Base-by-base conservation (phyloP, 2,797 vertebrate species). In the Pampus argenteus region DNA sequence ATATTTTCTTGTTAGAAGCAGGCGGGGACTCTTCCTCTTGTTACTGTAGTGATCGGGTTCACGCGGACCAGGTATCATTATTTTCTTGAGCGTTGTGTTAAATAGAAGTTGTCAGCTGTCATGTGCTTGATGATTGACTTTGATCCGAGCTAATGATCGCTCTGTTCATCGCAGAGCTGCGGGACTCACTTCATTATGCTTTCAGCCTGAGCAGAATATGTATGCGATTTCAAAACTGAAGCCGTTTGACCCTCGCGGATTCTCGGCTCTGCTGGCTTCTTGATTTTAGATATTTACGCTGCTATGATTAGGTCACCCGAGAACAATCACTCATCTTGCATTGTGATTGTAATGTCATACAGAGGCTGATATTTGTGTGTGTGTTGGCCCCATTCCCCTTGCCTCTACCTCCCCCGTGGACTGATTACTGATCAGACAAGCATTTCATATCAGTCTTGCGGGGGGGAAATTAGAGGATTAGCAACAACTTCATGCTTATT, bases 381-480 rank as follows among this genome's bases (percentile, higher is more conserved):
- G 66, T 9, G 71, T 48, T 74, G 84, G 81, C 68, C 79, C 76
- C 89, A 88, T 90, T 92, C 91, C 90, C 83, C 77, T 63, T n/a
- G n/a, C n/a, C 85, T 87, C 81, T 74, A 79, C 73, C 76, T 88
- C 91, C 87, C 79, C 88, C 69, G 89, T 80, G 82, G 84, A 87
- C 88, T 94, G 92, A 92, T 89, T 88, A 77, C 85, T 54, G 68
- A 92, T 90, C 89, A 88, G 79, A 86, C 14, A 60, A 90, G 86
- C 80, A 83, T 92, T 95, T 90, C 90, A 64, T 79, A 89, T 94
- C 82, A 89, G 89, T 86, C 90, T 78, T 85, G 85, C 60, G 86
- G 59, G 84, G 84, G 90, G 93, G 88, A 93, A 91, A 89, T 91
- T 86, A 84, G 89, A 93, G 91, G 92, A 95, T 95, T 94, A 94